phyloP scores from a whole-genome alignment of 2,888 invertebrate genomes.

The Thalpophila matura region DNA sequence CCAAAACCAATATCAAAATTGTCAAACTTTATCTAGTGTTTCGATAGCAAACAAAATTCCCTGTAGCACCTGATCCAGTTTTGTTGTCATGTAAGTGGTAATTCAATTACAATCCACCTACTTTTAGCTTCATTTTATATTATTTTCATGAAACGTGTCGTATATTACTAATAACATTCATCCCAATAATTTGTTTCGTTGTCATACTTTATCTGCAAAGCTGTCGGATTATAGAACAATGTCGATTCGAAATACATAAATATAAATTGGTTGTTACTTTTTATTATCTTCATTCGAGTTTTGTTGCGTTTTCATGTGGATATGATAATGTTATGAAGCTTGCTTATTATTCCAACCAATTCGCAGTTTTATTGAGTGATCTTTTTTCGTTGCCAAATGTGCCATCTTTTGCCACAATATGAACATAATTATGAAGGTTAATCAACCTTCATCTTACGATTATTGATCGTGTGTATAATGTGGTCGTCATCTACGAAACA shows the following conservation, averaged over 20 bases:
- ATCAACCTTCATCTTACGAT: not conserved
- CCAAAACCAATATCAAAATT: constrained; percentile 29
- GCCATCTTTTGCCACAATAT: not conserved
- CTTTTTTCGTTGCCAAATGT: not conserved
- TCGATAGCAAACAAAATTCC: constrained; percentile 15
- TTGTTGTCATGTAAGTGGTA: constrained; percentile 19
- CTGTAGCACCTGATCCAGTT: constrained; percentile 25
- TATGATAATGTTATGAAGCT: constrained; percentile 35
- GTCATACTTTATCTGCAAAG: constrained; percentile 29
- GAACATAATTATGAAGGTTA: not conserved
- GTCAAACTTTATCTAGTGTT: constrained; percentile 1
- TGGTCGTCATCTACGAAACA: not conserved
- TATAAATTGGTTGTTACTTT: constrained; percentile 47
- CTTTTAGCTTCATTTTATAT: constrained; percentile 4
- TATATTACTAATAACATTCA: constrained; percentile 11
- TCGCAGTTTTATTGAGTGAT: constrained; percentile 14
- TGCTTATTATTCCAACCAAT: constrained; percentile 30
- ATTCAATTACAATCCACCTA: constrained; percentile 36
- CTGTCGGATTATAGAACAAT: constrained; percentile 30
- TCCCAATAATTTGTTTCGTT: constrained; percentile 18
- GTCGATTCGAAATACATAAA: constrained; percentile 41
- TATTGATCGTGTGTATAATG: not conserved
- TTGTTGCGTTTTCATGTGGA: constrained; percentile 36
- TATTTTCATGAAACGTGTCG: constrained; percentile 6
- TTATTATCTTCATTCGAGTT: constrained; percentile 42